Evolutionary conservation across 2,888 invertebrate genomes (phyloP).

Genomic region (Orthosia incerta): DNA sequence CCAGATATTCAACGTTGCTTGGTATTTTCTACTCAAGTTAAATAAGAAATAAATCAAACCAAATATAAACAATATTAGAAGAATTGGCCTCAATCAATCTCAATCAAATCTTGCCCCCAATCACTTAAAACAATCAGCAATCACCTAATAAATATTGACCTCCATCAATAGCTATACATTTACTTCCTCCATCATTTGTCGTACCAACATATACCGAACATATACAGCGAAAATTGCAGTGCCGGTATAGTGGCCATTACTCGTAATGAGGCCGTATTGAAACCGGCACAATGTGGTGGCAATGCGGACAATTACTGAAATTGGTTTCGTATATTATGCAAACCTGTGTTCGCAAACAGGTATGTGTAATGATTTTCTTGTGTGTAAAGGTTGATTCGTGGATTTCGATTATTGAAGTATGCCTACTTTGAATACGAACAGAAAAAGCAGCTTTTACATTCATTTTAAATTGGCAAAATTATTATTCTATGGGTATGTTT

Average conservation of each 20-base stretch:
- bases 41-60: too few species aligned
- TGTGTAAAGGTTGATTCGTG: not conserved
- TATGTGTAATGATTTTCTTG: constrained; percentile 32
- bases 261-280: constrained; percentile 70
- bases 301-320: constrained; percentile 64
- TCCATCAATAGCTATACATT: not conserved
- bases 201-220: not conserved
- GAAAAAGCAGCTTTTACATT: too few species aligned
- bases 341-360: constrained; percentile 32
- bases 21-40: too few species aligned
- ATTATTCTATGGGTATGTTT: too few species aligned
- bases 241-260: constrained; percentile 62
- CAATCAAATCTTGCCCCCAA: constrained; percentile 11
- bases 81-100: not conserved
- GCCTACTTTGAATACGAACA: too few species aligned
- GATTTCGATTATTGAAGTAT: not conserved
- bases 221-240: constrained; percentile 55
- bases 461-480: too few species aligned
- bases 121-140: constrained; percentile 38
- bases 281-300: constrained; percentile 51
- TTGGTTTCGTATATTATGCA: constrained; percentile 61
- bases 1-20: too few species aligned
- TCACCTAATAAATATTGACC: constrained; percentile 9
- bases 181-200: not conserved
- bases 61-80: too few species aligned